Conservation (phyloP, 35 echinoderm and acorn worm genomes). For the Apostichopus japonicus region DNA sequence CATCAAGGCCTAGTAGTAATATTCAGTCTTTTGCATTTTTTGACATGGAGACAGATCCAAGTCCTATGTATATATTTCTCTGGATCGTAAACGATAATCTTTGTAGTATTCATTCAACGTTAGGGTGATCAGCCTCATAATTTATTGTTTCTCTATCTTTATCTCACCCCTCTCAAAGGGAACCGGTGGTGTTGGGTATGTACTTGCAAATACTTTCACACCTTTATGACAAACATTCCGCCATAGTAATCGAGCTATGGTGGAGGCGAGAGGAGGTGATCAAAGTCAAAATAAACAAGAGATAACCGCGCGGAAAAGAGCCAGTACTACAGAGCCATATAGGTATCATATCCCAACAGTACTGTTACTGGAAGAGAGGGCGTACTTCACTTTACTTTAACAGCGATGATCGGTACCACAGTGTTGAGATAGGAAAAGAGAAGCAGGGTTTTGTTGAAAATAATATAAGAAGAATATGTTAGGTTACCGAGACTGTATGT, state of each 20-base stretch:
- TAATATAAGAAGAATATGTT: no score
- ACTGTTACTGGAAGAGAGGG: background rate
- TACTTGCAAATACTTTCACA: conserved; percentile 27
- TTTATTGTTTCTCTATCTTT: conserved; percentile 21
- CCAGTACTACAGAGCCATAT: background rate
- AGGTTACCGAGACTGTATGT: no score
- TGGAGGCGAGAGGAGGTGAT: conserved; percentile 5
- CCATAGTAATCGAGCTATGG: background rate
- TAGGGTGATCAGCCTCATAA: conserved; percentile 19
- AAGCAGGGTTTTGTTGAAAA: no score
- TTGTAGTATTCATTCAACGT: no score
- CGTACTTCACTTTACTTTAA: background rate
- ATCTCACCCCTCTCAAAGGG: background rate
- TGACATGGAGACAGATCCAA: no score
- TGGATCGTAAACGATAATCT: no score
- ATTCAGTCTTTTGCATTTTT: no score
- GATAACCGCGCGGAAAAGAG: background rate
- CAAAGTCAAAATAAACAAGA: conserved; percentile 30
- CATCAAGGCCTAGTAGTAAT: no score
- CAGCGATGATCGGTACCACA: no score
- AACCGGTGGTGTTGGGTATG: background rate
- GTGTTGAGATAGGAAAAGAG: no score
- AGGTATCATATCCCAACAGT: no score
- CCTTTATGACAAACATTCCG: conserved; percentile 41
- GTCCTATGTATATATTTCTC: no score